Percentiles rank a stretch among this genome's conserved stretches.
Evolutionary conservation across 2,888 invertebrate genomes (phyloP).

Genomic region (Plebejus argus): DNA sequence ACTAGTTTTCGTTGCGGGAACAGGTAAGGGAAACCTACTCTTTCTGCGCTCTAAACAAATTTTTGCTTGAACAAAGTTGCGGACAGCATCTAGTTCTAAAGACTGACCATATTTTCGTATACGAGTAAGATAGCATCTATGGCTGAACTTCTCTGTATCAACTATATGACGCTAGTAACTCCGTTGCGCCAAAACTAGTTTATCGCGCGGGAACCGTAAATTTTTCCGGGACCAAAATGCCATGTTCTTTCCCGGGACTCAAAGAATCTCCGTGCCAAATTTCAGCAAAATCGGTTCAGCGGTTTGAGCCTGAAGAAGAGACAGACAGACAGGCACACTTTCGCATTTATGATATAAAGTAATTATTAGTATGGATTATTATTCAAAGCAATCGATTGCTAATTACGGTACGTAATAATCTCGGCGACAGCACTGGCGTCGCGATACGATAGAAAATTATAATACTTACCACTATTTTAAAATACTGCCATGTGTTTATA

Average conservation of each 20-base stretch:
- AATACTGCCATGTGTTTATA: not conserved
- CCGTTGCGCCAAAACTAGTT: too few relatives aligned
- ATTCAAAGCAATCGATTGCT: not conserved
- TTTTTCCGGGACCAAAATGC: not conserved
- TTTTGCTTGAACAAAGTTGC: too few relatives aligned
- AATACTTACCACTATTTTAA: not conserved
- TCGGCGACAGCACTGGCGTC: not conserved
- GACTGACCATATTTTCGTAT: too few relatives aligned
- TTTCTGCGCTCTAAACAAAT: too few relatives aligned
- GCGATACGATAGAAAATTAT: not conserved
- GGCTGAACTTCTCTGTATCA: too few relatives aligned
- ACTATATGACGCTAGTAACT: too few relatives aligned
- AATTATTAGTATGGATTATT: not conserved
- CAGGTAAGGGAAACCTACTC: too few relatives aligned
- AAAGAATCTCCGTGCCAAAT: not conserved
- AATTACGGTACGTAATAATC: not conserved
- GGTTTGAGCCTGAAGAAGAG: too few relatives aligned
- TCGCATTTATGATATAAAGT: not conserved
- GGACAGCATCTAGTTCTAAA: too few relatives aligned
- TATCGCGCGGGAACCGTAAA: not conserved
- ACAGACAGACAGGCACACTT: too few relatives aligned
- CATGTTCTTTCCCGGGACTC: not conserved
- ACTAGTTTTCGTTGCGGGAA: too few relatives aligned
- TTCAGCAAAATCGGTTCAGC: not conserved
- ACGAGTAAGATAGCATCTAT: too few relatives aligned